Evolutionary conservation across 2,888 invertebrate species (phyloP).

Genomic region (Erebia ligea): DNA sequence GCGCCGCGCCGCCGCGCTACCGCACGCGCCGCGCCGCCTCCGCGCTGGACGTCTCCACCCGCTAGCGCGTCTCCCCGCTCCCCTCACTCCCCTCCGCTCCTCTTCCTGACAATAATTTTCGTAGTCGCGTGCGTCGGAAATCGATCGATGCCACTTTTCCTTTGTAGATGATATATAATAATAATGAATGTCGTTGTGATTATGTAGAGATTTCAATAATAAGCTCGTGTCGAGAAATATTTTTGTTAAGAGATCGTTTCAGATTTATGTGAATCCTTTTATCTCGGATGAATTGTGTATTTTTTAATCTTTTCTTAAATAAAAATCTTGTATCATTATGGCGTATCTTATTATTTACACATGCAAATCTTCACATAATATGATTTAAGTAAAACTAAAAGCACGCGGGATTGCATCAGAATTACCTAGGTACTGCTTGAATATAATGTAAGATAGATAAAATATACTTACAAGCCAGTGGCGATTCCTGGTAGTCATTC

Average conservation of each 20-base stretch:
- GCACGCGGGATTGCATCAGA: neutral
- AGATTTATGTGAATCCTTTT: slow-evolving; percentile 50
- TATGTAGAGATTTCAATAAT: slow-evolving; percentile 28
- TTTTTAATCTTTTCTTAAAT: slow-evolving; percentile 63
- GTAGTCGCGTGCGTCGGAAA: slow-evolving; percentile 49
- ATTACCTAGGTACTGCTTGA: too few species aligned
- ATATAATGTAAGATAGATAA: too few species aligned
- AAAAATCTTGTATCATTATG: slow-evolving; percentile 52
- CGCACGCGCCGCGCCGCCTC: slow-evolving; percentile 52
- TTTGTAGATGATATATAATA: slow-evolving; percentile 40
- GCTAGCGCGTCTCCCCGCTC: slow-evolving; percentile 18
- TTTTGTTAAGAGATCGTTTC: slow-evolving; percentile 57
- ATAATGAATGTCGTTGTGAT: slow-evolving; percentile 48
- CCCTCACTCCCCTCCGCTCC: slow-evolving; percentile 30
- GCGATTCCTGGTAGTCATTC: too few species aligned
- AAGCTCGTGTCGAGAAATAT: slow-evolving; percentile 45
- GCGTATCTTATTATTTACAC: slow-evolving; percentile 7
- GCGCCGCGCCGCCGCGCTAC: slow-evolving; percentile 51
- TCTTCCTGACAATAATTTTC: slow-evolving; percentile 70
- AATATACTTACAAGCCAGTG: too few species aligned
- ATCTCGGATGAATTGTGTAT: slow-evolving; percentile 62
- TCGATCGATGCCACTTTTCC: slow-evolving; percentile 40
- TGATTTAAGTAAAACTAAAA: neutral
- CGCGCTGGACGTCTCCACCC: slow-evolving; percentile 34
- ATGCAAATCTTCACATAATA: neutral